phyloP scores from a whole-genome alignment of 2,888 invertebrate species.

The Caenorhabditis drosophilae region DNA sequence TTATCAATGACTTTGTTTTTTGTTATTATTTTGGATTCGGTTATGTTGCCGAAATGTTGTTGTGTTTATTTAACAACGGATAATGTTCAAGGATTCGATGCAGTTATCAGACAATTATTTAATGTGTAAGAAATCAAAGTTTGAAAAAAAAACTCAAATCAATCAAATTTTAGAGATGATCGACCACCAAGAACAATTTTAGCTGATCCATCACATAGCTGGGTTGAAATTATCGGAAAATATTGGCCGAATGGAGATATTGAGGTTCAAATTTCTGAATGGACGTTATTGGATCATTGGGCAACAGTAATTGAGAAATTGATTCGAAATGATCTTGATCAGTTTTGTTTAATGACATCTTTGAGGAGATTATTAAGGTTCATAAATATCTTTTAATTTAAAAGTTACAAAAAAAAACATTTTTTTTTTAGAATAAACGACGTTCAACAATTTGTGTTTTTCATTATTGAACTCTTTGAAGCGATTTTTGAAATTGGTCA shows the following conservation, averaged over 20 bases:
- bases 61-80: conserved; percentile 14
- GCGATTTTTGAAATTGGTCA: conserved; percentile 13
- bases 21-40: not conserved
- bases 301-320: conserved; percentile 14
- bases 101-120: conserved; percentile 6
- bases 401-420: not conserved
- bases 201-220: conserved; percentile 12
- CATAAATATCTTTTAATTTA: too few species aligned
- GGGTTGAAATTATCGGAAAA: conserved; percentile 4
- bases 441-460: conserved; percentile 10
- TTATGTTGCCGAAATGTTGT: conserved; percentile 9
- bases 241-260: not conserved
- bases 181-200: conserved; percentile 7
- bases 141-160: not conserved
- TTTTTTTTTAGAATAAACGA: conserved; percentile 5
- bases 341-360: conserved; percentile 14
- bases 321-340: conserved; percentile 31
- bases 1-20: not conserved
- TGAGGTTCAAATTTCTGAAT: conserved; percentile 19
- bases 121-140: conserved; percentile 2
- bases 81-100: not conserved
- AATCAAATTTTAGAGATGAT: conserved; percentile 11
- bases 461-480: conserved; percentile 26
- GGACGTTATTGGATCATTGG: conserved; percentile 36
- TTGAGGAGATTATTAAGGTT: conserved; percentile 6